Conservation (phyloP, 2,888 invertebrate genomes). For the Sphaerophoria taeniata region DNA sequence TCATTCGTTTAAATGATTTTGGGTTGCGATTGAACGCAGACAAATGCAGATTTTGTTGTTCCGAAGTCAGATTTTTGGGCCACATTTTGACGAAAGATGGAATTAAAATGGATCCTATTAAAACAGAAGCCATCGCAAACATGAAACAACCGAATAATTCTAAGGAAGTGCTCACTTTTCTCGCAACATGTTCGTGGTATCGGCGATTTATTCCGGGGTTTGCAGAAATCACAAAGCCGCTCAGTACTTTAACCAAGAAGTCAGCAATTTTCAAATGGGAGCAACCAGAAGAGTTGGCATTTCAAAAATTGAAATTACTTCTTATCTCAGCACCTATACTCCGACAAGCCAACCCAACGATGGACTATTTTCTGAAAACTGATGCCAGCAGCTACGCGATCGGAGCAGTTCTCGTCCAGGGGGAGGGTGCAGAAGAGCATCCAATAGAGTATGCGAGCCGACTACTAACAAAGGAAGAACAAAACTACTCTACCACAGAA, state of each 20-base stretch:
- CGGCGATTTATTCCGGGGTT: slow-evolving; percentile 51
- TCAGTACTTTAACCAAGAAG: slow-evolving; percentile 75
- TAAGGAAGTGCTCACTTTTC: slow-evolving; percentile 70
- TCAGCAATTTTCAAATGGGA: not conserved
- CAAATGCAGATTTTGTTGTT: slow-evolving; percentile 24
- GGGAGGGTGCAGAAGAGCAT: too few species aligned
- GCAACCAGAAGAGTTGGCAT: not conserved
- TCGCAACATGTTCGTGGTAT: slow-evolving; percentile 62
- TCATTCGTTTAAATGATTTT: not conserved
- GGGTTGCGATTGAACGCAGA: not conserved
- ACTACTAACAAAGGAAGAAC: too few species aligned
- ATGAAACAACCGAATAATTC: slow-evolving; percentile 67
- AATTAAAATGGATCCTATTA: slow-evolving; percentile 46
- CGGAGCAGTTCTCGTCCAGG: too few species aligned
- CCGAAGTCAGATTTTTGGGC: slow-evolving; percentile 22
- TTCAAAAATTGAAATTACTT: too few species aligned
- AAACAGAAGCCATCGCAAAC: slow-evolving; percentile 67
- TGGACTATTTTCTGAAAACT: not conserved
- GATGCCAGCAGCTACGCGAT: not conserved
- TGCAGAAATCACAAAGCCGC: slow-evolving; percentile 74
- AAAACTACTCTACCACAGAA: too few species aligned
- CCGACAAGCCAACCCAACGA: too few species aligned
- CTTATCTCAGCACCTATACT: too few species aligned
- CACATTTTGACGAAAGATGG: slow-evolving; percentile 26
- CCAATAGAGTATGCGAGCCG: too few species aligned